These are phyloP conservation scores for Delphinapterus leucas DNA, from an alignment of 2,113 vertebrate species.

Conservation along the genomic window DNA sequence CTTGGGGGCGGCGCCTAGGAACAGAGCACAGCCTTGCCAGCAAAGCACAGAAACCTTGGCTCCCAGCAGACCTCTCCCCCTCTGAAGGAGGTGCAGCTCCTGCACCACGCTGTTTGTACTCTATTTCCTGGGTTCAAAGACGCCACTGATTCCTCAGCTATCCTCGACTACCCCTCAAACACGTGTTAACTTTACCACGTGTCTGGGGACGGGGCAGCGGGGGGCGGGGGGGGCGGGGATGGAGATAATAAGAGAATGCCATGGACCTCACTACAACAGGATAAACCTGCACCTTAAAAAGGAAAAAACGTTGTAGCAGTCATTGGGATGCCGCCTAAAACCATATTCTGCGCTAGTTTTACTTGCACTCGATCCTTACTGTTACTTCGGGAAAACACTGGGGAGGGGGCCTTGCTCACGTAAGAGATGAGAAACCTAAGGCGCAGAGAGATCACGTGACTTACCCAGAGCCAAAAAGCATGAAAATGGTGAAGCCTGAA, in stretches of 20 bases:
- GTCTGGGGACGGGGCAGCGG: fast-evolving
- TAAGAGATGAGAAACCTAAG: neutral
- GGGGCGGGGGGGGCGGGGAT: too few species aligned
- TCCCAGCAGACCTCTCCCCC: neutral
- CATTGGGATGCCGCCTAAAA: neutral
- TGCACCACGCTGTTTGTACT: neutral
- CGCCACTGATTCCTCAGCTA: neutral
- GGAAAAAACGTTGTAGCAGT: neutral
- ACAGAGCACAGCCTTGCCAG: neutral
- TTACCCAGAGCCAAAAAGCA: neutral
- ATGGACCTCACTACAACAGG: neutral
- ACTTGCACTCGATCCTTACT: neutral
- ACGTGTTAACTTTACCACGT: fast-evolving
- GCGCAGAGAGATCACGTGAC: fast-evolving
- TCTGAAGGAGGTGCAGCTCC: neutral
- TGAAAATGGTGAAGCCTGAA: neutral
- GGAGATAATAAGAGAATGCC: fast-evolving
- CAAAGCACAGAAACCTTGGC: neutral
- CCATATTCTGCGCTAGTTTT: neutral
- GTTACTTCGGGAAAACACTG: neutral
- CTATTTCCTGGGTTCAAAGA: neutral
- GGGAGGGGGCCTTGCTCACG: fast-evolving
- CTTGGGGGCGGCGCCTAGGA: fast-evolving
- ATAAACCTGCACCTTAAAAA: neutral
- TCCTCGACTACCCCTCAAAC: neutral